Evolutionary conservation across 2,113 vertebrate species (phyloP), one percentile per base, ranked within the genome.

Genomic region (Damaliscus lunatus): DNA sequence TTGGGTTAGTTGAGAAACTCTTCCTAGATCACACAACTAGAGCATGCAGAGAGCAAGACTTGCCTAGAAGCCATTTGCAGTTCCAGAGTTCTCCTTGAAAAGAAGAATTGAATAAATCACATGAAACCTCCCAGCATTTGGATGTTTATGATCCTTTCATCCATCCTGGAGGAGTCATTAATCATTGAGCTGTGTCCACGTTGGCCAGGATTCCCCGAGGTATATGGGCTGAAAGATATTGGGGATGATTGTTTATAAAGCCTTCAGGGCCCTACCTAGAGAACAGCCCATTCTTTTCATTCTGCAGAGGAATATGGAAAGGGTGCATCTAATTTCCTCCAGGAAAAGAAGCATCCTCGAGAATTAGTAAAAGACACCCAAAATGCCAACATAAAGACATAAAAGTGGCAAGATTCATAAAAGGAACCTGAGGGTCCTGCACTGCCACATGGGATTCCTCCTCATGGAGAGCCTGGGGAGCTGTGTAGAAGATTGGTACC

Each of bases 351-450:
- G 91, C 29, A 50, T 85, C 43, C 52, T 89, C 21, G 21, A 91
- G 59, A 97, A 92, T 21, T 5, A 53, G 64, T 83, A 64, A 97
- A 77, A 78, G 64, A 96, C 40, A 93, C n/a, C 67, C 23, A 13
- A 95, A 91, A 43, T 74, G 74, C 80, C 48, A 59, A 97, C 86
- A 88, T 92, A 71, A 96, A 92, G 93, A 97, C 55, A 46, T 94
- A 83, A 95, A 92, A 94, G 25, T 60, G 71, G 43, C 59, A 53
- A 25, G 78, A 80, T 93, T 93, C 78, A 43, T 62, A 91, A 95
- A 98, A 78, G 93, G 95, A 95, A 97, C 94, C 93, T 40, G 60
- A 64, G 86, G 71, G 82, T 96, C 82, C 89, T 95, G 31, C 43
- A 5, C 48, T 25, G n/a, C 21, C 43, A 3, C 53, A 48, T 1